Conservation (phyloP, 2,797 vertebrate genomes). For the Acrossocheilus fasciatus region DNA sequence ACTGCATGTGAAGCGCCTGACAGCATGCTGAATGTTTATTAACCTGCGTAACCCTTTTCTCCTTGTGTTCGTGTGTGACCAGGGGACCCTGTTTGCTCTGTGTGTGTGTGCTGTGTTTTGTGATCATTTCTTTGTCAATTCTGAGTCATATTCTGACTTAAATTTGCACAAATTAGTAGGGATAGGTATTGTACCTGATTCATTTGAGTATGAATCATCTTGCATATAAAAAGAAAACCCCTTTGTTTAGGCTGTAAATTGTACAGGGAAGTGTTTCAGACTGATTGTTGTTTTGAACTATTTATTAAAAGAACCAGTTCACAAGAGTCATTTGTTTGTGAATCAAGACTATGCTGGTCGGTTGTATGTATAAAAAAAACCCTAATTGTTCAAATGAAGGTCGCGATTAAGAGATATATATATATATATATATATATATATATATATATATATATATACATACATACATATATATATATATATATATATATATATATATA, state of each 20-base stretch:
- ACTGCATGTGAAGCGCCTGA: constrained; percentile 74
- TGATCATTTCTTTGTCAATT: constrained; percentile 23
- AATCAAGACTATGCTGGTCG: not conserved
- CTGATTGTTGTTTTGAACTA: not conserved
- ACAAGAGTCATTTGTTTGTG: not conserved
- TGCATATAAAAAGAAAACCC: not conserved
- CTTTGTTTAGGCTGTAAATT: not conserved
- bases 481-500: no score
- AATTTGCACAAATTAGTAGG: constrained; percentile 18
- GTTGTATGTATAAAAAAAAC: not conserved
- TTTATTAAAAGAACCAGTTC: not conserved
- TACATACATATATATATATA: no score
- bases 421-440: no score
- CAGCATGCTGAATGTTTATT: constrained; percentile 74
- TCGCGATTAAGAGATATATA: not conserved
- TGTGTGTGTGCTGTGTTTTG: constrained; percentile 43
- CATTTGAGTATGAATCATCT: not conserved
- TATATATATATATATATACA: no score
- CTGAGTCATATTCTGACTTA: constrained; percentile 50
- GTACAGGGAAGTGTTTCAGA: not conserved
- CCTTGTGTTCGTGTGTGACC: constrained; percentile 41
- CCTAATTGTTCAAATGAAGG: not conserved
- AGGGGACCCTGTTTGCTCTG: constrained; percentile 7
- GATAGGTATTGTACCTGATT: not conserved
- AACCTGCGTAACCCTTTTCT: constrained; percentile 67